phyloP scores from a whole-genome alignment of 2,113 vertebrate species.

The Daboia siamensis region DNA sequence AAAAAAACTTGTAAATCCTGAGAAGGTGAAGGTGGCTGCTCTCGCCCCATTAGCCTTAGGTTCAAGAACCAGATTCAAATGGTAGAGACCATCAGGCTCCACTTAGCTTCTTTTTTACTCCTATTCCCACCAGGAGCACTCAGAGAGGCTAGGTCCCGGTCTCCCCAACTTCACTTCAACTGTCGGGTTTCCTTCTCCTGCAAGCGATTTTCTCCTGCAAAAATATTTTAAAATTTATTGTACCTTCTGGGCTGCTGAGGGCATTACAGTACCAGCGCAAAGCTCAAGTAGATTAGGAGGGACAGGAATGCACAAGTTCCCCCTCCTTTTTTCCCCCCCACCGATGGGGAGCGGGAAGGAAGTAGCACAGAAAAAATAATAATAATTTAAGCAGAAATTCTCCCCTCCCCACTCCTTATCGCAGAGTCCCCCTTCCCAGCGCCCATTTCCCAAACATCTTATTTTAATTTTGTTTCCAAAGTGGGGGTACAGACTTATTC shows the following conservation, averaged over 20 bases:
- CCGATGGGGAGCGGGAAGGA: not conserved
- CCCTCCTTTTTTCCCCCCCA: not conserved
- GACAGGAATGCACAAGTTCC: not conserved
- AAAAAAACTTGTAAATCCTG: not conserved
- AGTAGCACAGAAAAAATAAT: not conserved
- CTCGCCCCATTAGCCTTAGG: not conserved
- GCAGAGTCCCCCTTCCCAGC: not conserved
- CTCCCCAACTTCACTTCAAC: not conserved
- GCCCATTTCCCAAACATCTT: not conserved
- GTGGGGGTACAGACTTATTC: not conserved
- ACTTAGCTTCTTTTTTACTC: not conserved
- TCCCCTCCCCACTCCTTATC: not conserved
- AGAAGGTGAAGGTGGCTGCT: not conserved
- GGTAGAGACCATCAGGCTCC: not conserved
- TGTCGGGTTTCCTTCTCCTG: not conserved
- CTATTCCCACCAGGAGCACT: not conserved
- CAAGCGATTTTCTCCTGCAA: not conserved
- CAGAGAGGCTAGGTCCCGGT: not conserved
- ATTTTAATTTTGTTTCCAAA: not conserved
- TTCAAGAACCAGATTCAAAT: not conserved
- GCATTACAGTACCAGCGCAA: not conserved
- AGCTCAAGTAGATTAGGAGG: not conserved
- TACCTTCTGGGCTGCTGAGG: not conserved
- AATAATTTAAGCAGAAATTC: not conserved
- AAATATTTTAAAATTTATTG: not conserved